Base-by-base conservation (phyloP, 2,797 vertebrate genomes). In the Nyctibius grandis region DNA sequence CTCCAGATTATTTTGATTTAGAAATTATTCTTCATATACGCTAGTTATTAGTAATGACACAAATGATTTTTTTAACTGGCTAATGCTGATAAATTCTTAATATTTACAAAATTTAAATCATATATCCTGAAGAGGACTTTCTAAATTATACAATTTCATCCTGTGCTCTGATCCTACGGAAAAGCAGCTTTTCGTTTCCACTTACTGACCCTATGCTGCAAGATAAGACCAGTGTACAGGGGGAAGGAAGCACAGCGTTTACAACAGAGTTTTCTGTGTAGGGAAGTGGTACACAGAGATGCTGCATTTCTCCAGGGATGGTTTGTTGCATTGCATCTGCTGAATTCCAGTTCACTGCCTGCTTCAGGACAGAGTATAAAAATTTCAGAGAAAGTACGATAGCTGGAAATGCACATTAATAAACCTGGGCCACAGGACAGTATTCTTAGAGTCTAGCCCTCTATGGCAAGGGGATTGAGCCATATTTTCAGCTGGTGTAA, bases 281-380 rank as follows among this genome's bases (percentile, higher is more conserved):
- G 2, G 18, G 9, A 64, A 73, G 28, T 13, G 51, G 15, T 40
- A 34, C 3, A 33, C 12, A 26, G 54, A 40, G 51, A 8, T 72
- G 57, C 5, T 64, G 11, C 0, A 0, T 63, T 82, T 79, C 22
- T 44, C 16, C 38, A 15, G 40, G 31, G 15, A 10, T 18, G 11
- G 20, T 29, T 85, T 5, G 0, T 59, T 83, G 22, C 10, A 10
- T 44, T 63, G 25, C 26, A 4, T 15, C 7, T 63, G 15, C 33
- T 63, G 47, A 87, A 25, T 76, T 77, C 21, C 45, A 42, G 16
- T 48, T 56, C 12, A 12, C 15, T 60, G 20, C 13, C 7, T 77
- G 1, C 17, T 57, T 87, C 15, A 64, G 34, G n/a, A 12, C 6
- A 40, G n/a, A 59, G 38, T 34, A 44, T 36, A 57, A 42, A 79